Base-by-base conservation (phyloP, 2,888 invertebrate genomes). In the Fissipunctia ypsillon region DNA sequence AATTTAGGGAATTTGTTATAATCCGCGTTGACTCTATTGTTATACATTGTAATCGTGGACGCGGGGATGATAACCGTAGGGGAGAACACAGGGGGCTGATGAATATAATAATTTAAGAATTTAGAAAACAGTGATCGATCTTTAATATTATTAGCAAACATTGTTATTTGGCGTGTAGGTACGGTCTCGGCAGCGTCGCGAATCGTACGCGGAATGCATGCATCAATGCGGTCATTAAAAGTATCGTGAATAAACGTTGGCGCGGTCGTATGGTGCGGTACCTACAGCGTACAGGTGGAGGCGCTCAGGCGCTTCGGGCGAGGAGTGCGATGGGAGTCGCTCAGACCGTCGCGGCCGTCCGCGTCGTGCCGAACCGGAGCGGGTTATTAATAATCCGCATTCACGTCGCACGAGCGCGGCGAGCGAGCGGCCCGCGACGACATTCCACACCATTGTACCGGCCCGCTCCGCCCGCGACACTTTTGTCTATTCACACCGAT, bases 361-460 rank as follows among this genome's bases (percentile, higher is more conserved):
- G 88, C 88, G 82, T 89, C 91, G 89, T 91, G 90, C 90, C 88
- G 90, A 91, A 91, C 93, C 92, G 88, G 90, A 91, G 92, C 92
- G 92, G 93, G 96, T 95, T 96, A 96, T 96, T 96, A 95, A 95
- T 96, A 96, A 95, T 95, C 95, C 92, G 94, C 95, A 94, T 94
- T 94, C 94, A 95, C 93, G 93, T 91, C 94, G 94, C 95, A 94
- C 94, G 95, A 95, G 95, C 94, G 91, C 88, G 83, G 87, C 90
- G 86, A 87, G 90, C 93, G 93, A 90, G 91, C 93, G 90, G 93
- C 93, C 91, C 90, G 94, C 94, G 94, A 94, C 95, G 93, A 95
- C 96, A 96, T 96, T 96, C 96, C 96, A 91, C 87, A 89, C 93
- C 93, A 96, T 96, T 96, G 96, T 96, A 91, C 93, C 91, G 88